Percentiles rank a stretch among this genome's conserved stretches.
These are phyloP conservation scores for Myotis daubentonii DNA, from an alignment of 2,797 vertebrate genomes.

Conservation along the genomic window DNA sequence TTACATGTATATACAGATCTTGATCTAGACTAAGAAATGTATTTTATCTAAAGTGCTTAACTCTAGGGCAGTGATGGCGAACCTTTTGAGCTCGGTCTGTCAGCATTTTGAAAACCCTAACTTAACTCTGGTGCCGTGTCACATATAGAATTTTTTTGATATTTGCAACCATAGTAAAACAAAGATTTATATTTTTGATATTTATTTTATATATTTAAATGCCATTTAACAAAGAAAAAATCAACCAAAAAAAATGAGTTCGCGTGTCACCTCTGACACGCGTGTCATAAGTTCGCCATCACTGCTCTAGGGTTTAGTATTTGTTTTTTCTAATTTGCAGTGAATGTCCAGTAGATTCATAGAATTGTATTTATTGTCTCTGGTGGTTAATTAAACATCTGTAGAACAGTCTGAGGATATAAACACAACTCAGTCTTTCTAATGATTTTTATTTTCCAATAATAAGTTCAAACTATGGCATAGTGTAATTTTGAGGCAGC, in stretches of 20 bases:
- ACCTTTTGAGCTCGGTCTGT: too few species aligned
- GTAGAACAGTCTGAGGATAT: neutral
- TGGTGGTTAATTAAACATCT: neutral
- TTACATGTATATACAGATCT: neutral
- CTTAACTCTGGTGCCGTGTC: too few species aligned
- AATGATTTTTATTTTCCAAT: neutral
- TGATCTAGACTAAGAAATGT: constrained; percentile 9
- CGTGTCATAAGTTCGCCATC: too few species aligned
- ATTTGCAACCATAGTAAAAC: too few species aligned
- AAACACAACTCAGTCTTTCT: neutral
- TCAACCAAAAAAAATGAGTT: too few species aligned
- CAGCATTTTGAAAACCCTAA: too few species aligned
- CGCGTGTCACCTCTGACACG: too few species aligned
- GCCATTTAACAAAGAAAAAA: too few species aligned
- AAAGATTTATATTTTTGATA: too few species aligned
- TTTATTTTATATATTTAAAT: too few species aligned
- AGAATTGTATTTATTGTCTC: neutral
- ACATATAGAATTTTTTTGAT: too few species aligned
- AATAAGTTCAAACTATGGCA: neutral
- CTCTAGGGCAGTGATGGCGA: neutral
- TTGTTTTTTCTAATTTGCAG: neutral
- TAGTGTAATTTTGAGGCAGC: neutral
- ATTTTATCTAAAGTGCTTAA: neutral
- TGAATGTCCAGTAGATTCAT: neutral
- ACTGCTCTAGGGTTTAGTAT: neutral